These are phyloP conservation scores for Petrocephalus zakoni DNA, from an alignment of 2,113 vertebrate genomes.

Conservation along the genomic window DNA sequence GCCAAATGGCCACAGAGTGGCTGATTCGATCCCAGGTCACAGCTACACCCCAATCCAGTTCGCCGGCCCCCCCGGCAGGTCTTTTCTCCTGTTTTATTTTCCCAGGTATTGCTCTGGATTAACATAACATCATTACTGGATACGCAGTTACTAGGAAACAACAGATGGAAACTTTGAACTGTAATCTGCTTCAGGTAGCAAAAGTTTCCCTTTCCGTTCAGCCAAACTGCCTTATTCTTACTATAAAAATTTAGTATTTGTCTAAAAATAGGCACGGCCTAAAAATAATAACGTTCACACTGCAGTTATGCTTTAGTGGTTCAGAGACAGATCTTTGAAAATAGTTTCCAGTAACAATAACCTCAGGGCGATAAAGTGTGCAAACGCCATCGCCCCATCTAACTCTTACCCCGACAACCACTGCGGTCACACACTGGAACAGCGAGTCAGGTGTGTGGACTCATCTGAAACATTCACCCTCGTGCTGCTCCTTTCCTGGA, in stretches of 20 bases:
- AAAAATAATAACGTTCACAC: background rate
- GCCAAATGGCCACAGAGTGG: background rate
- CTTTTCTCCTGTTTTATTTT: background rate
- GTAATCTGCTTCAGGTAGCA: background rate
- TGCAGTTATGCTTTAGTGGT: background rate
- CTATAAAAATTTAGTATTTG: background rate
- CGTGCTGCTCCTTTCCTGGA: background rate
- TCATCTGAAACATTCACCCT: background rate
- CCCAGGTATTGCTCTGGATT: background rate
- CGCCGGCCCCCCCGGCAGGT: background rate
- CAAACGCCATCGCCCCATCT: background rate
- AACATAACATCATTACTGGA: background rate
- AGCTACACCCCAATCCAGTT: background rate
- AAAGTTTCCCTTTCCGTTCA: background rate
- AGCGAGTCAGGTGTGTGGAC: background rate
- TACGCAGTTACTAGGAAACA: background rate
- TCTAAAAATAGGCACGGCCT: background rate
- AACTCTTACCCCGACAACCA: background rate
- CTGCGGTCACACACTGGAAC: background rate
- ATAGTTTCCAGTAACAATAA: conserved; percentile 9
- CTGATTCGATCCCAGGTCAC: background rate
- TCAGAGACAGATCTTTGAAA: background rate
- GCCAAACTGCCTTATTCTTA: background rate
- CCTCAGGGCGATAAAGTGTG: background rate
- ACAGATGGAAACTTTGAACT: background rate